These are phyloP conservation scores for Bergia sp. DNA, from an alignment of 92 coral and sea anemone species.

Conservation along the genomic window DNA sequence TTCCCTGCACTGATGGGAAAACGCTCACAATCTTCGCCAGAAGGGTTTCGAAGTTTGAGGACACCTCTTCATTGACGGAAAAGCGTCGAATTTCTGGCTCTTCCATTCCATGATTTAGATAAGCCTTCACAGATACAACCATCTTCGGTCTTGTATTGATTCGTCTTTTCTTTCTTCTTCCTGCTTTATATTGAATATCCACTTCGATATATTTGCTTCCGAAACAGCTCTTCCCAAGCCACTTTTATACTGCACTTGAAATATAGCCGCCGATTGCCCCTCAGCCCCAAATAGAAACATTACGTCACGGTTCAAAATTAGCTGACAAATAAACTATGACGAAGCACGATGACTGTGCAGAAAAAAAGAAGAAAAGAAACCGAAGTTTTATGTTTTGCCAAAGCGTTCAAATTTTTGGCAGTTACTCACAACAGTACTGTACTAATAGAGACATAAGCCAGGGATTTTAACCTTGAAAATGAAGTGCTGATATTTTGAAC, in stretches of 20 bases:
- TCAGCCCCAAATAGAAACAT: background rate
- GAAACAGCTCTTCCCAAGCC: too few relatives aligned
- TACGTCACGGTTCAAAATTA: background rate
- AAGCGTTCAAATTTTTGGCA: too few relatives aligned
- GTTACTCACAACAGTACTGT: too few relatives aligned
- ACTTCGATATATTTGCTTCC: background rate
- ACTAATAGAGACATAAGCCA: too few relatives aligned
- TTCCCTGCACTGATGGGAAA: conserved; percentile 62
- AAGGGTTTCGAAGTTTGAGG: conserved; percentile 55
- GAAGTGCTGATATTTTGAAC: background rate
- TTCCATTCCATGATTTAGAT: conserved; percentile 22
- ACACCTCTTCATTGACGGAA: conserved; percentile 54
- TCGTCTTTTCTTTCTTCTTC: background rate
- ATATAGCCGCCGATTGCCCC: background rate
- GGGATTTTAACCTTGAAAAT: too few relatives aligned
- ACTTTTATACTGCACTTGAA: background rate
- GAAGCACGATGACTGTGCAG: conserved; percentile 1
- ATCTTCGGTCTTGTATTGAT: conserved; percentile 11
- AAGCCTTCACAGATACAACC: conserved; percentile 55
- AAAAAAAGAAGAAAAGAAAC: background rate
- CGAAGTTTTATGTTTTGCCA: background rate
- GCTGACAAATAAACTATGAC: background rate
- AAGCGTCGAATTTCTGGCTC: conserved; percentile 76
- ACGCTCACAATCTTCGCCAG: conserved; percentile 56
- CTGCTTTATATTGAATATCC: background rate